Conservation (phyloP, 2,797 vertebrate genomes). For the Astyanax mexicanus region DNA sequence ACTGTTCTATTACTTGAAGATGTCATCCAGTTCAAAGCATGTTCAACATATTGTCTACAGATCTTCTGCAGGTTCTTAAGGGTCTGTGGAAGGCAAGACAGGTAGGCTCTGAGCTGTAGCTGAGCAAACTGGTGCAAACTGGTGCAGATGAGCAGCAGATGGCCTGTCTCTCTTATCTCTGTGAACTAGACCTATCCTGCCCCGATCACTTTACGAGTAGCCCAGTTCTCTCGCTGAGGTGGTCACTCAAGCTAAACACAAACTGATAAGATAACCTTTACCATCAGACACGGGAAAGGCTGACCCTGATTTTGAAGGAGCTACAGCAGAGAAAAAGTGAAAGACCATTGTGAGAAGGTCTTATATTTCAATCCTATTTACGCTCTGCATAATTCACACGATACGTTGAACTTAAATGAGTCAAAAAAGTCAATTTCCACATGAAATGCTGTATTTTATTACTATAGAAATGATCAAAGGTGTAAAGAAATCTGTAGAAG, state of each 20-base stretch:
- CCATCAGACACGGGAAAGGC: conserved; percentile 57
- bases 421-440: too few relatives aligned
- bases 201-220: conserved; percentile 56
- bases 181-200: conserved; percentile 68
- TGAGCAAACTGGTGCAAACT: conserved; percentile 5
- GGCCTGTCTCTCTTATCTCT: conserved; percentile 76
- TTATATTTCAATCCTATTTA: too few relatives aligned
- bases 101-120: conserved; percentile 12
- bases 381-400: too few relatives aligned
- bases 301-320: conserved; percentile 53
- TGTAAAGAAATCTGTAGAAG: too few relatives aligned
- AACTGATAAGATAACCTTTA: conserved; percentile 61
- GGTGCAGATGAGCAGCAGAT: conserved; percentile 67
- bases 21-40: neutral
- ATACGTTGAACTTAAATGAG: too few relatives aligned
- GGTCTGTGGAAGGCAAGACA: neutral
- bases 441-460: too few relatives aligned
- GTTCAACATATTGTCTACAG: neutral
- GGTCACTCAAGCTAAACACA: conserved; percentile 49
- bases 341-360: too few relatives aligned
- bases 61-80: conserved; percentile 21
- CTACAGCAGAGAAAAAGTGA: neutral
- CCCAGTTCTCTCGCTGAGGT: conserved; percentile 55
- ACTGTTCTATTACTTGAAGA: too few relatives aligned
- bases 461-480: too few relatives aligned